Conservation (phyloP, 2,797 vertebrate genomes). For the Falco biarmicus region DNA sequence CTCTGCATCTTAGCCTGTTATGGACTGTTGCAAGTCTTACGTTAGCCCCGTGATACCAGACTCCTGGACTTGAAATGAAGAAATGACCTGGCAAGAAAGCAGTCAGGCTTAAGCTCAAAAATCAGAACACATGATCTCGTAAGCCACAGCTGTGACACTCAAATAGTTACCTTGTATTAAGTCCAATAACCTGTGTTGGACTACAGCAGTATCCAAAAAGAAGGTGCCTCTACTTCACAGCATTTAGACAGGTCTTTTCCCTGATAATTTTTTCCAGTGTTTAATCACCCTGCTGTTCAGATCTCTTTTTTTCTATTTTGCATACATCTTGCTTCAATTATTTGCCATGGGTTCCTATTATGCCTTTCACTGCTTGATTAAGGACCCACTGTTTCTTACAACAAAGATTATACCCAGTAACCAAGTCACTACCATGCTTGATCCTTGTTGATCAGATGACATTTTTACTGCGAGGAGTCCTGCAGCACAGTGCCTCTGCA, state of each 20-base stretch:
- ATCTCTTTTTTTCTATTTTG: neutral
- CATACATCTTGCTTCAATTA: neutral
- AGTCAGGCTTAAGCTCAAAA: neutral
- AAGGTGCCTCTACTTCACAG: neutral
- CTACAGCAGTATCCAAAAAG: neutral
- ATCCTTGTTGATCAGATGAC: neutral
- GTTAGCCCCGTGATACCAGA: neutral
- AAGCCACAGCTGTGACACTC: neutral
- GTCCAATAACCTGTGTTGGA: neutral
- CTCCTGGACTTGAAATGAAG: neutral
- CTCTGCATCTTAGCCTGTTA: neutral
- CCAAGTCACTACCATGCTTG: neutral
- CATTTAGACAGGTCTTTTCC: neutral
- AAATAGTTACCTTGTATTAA: neutral
- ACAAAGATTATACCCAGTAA: neutral
- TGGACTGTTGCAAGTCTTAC: neutral
- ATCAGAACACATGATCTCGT: neutral
- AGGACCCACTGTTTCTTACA: neutral
- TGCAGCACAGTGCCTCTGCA: neutral
- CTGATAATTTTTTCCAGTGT: neutral
- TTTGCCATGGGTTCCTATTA: neutral
- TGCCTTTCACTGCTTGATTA: neutral
- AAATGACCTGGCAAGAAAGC: neutral
- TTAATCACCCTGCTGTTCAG: neutral
- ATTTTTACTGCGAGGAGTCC: neutral